Conservation (phyloP, 1,140 invertebrate genomes). For the Macrostomum lignano region DNA sequence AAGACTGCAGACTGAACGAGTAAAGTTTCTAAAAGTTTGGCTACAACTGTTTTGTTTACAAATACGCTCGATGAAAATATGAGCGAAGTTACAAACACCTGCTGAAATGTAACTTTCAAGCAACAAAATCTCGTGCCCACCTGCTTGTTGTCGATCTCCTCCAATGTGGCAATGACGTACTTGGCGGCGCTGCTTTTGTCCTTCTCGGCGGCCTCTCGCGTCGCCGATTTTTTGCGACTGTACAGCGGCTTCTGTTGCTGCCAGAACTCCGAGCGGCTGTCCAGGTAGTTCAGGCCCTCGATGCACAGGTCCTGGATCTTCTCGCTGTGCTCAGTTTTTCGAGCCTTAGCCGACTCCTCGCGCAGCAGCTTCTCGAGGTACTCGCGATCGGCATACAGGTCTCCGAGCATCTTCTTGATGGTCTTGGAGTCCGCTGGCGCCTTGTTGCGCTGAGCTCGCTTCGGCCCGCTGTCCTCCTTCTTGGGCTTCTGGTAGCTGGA, state of each 20-base stretch:
- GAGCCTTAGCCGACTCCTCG: too few relatives aligned
- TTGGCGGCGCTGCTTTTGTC: slow-evolving; percentile 9
- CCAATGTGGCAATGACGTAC: slow-evolving; percentile 16
- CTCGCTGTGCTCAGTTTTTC: slow-evolving; percentile 10
- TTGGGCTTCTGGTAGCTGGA: too few relatives aligned
- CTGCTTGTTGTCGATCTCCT: slow-evolving; percentile 25
- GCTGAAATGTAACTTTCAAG: background rate
- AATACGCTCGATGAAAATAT: too few relatives aligned
- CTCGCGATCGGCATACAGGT: slow-evolving; percentile 22
- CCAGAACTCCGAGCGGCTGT: slow-evolving; percentile 25
- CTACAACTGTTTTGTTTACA: too few relatives aligned
- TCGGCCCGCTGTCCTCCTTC: too few relatives aligned
- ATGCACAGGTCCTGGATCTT: slow-evolving; percentile 16
- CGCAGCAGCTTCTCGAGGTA: slow-evolving; percentile 22
- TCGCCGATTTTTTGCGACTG: slow-evolving; percentile 12
- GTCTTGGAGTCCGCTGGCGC: slow-evolving; percentile 19
- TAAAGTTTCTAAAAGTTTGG: too few relatives aligned
- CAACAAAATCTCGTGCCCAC: background rate
- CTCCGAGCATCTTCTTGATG: slow-evolving; percentile 23
- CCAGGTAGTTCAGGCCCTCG: slow-evolving; percentile 22
- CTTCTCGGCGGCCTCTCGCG: background rate
- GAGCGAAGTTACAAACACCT: too few relatives aligned
- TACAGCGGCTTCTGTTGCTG: slow-evolving; percentile 29
- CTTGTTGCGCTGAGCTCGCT: too few relatives aligned
- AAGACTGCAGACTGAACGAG: too few relatives aligned